Evolutionary conservation across 2,888 invertebrate species (phyloP).

Genomic region (Conchocele bisecta): DNA sequence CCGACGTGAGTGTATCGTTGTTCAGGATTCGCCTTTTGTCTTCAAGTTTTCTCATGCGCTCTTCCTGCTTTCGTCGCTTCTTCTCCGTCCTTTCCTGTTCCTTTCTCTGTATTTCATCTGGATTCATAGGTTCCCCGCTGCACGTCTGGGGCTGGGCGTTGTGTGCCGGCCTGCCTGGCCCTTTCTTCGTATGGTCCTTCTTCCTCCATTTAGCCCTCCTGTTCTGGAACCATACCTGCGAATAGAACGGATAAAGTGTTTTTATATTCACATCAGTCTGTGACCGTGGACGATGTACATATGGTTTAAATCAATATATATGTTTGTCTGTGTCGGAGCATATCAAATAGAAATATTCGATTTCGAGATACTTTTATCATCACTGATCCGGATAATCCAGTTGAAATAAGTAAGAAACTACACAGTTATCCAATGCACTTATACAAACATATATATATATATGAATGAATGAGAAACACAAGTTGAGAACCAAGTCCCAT

Average conservation of each 20-base stretch:
- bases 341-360: too few relatives aligned
- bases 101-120: constrained; percentile 85
- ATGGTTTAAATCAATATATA: too few relatives aligned
- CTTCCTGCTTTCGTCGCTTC: constrained; percentile 94
- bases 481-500: too few relatives aligned
- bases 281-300: too few relatives aligned
- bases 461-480: too few relatives aligned
- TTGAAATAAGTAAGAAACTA: too few relatives aligned
- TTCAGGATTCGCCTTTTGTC: constrained; percentile 63
- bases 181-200: constrained; percentile 99
- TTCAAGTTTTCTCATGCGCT: constrained; percentile 86
- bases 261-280: too few relatives aligned
- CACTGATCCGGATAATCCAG: too few relatives aligned
- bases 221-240: constrained; percentile 99
- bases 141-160: constrained; percentile 99
- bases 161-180: constrained; percentile 98
- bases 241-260: constrained; percentile 12
- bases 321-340: too few relatives aligned
- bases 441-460: too few relatives aligned
- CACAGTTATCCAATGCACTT: too few relatives aligned
- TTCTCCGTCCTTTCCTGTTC: constrained; percentile 82
- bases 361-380: too few relatives aligned
- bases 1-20: constrained; percentile 6
- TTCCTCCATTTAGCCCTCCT: constrained; percentile 99
- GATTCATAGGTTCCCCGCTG: constrained; percentile 98